phyloP scores from a whole-genome alignment of 2,797 vertebrate species.

The Alcedo quadribrachys region DNA sequence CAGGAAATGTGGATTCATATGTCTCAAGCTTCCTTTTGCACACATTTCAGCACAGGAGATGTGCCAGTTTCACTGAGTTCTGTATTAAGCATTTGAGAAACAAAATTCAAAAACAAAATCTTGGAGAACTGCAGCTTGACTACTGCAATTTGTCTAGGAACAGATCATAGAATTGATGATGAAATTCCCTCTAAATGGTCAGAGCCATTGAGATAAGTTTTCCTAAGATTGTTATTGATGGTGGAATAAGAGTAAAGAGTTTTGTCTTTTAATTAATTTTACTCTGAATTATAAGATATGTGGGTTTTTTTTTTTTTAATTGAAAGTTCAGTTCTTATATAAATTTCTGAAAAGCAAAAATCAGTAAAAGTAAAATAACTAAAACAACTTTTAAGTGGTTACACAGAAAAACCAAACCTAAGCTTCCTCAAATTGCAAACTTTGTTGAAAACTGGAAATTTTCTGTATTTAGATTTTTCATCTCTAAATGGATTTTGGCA shows the following conservation, averaged over 20 bases:
- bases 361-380: too few species aligned
- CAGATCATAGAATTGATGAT: not conserved
- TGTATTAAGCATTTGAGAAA: not conserved
- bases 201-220: not conserved
- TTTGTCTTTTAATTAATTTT: not conserved
- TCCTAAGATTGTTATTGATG: not conserved
- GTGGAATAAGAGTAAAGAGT: not conserved
- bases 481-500: accelerated
- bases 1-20: not conserved
- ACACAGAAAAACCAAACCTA: not conserved
- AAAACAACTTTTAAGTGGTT: not conserved
- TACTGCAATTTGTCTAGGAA: not conserved
- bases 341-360: not conserved
- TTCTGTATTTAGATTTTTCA: not conserved
- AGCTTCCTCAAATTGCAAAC: not conserved
- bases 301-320: not conserved
- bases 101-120: not conserved
- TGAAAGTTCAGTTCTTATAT: not conserved
- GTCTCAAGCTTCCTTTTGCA: not conserved
- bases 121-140: not conserved
- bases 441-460: not conserved
- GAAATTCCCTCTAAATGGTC: not conserved
- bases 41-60: not conserved
- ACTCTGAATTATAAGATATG: not conserved
- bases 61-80: not conserved